Percentiles rank a stretch among this genome's conserved stretches.
These are phyloP conservation scores for Otocyon megalotis DNA, from an alignment of 2,113 vertebrate species.

Conservation along the genomic window DNA sequence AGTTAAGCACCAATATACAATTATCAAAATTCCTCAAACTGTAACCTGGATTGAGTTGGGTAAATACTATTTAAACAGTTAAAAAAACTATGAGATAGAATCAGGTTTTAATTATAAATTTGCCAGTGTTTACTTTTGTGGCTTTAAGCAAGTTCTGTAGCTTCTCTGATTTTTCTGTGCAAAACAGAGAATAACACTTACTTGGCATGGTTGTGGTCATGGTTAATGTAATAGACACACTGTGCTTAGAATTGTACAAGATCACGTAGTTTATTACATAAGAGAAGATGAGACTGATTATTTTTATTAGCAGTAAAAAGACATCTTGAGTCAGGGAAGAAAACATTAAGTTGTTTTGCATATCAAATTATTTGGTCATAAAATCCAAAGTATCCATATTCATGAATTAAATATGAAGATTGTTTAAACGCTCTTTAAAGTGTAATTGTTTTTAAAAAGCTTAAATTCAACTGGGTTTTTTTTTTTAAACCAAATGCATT, in stretches of 20 bases:
- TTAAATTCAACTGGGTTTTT: conserved; percentile 20
- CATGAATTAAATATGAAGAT: conserved; percentile 69
- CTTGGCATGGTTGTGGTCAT: background rate
- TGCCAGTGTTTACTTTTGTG: background rate
- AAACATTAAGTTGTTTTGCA: conserved; percentile 42
- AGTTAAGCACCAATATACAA: background rate
- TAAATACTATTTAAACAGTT: background rate
- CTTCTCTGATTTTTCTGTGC: background rate
- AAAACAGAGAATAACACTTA: background rate
- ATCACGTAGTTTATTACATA: background rate
- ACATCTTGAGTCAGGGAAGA: conserved; percentile 27
- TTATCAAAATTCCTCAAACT: background rate
- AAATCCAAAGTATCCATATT: conserved; percentile 63
- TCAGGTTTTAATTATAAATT: background rate
- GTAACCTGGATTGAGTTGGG: background rate
- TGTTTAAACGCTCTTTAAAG: conserved; percentile 61
- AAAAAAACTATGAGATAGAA: background rate
- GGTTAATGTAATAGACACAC: background rate
- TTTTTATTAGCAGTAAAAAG: conserved; percentile 61
- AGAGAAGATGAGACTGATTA: conserved; percentile 47
- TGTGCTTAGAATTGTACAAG: background rate
- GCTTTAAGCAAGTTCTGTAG: background rate
- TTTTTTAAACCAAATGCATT: conserved; percentile 23
- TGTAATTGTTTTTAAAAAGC: conserved; percentile 70
- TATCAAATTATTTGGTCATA: conserved; percentile 57